Percentiles rank a stretch among this genome's conserved stretches.
Conservation (phyloP, 2,888 invertebrate species). For the Nymphalis polychloros region DNA sequence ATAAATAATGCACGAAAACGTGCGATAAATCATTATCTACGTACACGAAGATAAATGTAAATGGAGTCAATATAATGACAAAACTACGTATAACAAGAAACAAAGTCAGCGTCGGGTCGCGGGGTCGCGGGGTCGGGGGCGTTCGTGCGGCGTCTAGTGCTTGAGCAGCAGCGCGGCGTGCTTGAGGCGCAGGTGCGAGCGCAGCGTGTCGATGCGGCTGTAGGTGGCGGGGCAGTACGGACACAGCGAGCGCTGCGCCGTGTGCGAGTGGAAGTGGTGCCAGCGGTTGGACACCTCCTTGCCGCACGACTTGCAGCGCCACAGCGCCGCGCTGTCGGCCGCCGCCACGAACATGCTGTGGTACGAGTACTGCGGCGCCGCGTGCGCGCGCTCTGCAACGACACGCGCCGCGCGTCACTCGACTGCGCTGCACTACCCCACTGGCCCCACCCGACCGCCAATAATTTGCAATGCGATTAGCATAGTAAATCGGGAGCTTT, state of each 20-base stretch:
- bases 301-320: constrained; percentile 91
- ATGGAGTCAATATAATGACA: constrained; percentile 54
- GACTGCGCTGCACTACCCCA: neutral
- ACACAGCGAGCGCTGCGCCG: constrained; percentile 89
- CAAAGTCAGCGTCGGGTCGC: constrained; percentile 33
- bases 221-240: constrained; percentile 93
- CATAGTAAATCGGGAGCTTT: neutral
- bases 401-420: constrained; percentile 15
- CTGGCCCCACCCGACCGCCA: neutral
- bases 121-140: constrained; percentile 42
- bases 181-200: constrained; percentile 90
- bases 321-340: constrained; percentile 86
- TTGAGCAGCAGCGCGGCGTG: constrained; percentile 82
- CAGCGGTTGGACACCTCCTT: constrained; percentile 94
- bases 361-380: constrained; percentile 84
- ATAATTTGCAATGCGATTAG: constrained; percentile 28
- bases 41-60: constrained; percentile 53
- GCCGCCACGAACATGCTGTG: constrained; percentile 92
- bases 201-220: constrained; percentile 92
- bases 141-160: constrained; percentile 54
- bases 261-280: constrained; percentile 94
- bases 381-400: constrained; percentile 64
- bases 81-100: constrained; percentile 43
- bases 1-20: constrained; percentile 69
- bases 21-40: constrained; percentile 55